phyloP scores from a whole-genome alignment of 1,140 invertebrate species.

The Anthonomus grandis region DNA sequence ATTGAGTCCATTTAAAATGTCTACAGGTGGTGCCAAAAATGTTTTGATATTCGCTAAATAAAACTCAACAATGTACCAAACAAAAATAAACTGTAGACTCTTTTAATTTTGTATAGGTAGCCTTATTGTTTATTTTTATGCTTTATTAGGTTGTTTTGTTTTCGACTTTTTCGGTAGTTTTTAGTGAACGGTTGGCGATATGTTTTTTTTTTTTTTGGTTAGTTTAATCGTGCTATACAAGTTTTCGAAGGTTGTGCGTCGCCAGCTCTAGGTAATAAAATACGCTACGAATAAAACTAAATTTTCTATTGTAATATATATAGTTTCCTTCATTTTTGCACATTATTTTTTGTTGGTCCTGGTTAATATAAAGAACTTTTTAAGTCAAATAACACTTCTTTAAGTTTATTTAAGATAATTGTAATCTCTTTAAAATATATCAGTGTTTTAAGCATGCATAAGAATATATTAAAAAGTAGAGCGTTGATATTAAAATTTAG shows the following conservation, averaged over 20 bases:
- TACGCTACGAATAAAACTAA: conserved; percentile 24
- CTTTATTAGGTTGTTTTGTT: conserved; percentile 35
- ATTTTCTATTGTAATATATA: conserved; percentile 29
- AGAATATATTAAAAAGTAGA: conserved; percentile 32
- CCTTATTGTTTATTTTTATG: conserved; percentile 35
- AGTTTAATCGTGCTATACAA: conserved; percentile 34
- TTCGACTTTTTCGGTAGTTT: conserved; percentile 32
- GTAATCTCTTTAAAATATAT: conserved; percentile 30
- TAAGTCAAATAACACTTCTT: too few relatives aligned
- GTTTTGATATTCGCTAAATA: conserved; percentile 9
- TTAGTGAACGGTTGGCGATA: conserved; percentile 37
- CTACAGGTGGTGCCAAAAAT: conserved; percentile 42
- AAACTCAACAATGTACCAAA: conserved; percentile 16
- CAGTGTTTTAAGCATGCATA: conserved; percentile 38
- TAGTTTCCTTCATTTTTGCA: conserved; percentile 23
- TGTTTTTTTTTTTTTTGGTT: conserved; percentile 39
- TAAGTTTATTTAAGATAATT: too few relatives aligned
- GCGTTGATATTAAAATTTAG: conserved; percentile 31
- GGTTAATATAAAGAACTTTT: too few relatives aligned
- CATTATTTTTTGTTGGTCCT: too few relatives aligned
- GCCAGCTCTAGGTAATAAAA: conserved; percentile 38
- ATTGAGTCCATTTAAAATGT: conserved; percentile 17
- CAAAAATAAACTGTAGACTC: conserved; percentile 32
- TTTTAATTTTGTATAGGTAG: conserved; percentile 37
- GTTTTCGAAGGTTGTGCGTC: conserved; percentile 44